Conservation (phyloP, 2,888 invertebrate species). For the Oscheius onirici region DNA sequence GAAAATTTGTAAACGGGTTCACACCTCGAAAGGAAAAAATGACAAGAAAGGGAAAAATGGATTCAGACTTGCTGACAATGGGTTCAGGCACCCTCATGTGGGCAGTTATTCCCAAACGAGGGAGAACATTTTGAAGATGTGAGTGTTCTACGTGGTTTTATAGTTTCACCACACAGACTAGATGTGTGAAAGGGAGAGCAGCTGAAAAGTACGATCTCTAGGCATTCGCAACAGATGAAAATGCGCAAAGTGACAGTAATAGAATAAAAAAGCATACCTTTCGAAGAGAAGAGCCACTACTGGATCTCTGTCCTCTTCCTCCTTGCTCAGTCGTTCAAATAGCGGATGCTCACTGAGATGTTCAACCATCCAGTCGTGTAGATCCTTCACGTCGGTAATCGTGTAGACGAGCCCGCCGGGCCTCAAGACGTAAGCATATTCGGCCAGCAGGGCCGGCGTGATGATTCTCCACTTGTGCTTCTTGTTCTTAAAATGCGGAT, state of each 20-base stretch:
- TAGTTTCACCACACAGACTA: too few species aligned
- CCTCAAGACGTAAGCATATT: constrained; percentile 92
- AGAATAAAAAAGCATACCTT: constrained; percentile 30
- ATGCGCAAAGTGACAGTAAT: too few species aligned
- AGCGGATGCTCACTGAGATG: constrained; percentile 91
- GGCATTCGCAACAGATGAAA: neutral
- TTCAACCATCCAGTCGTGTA: constrained; percentile 94
- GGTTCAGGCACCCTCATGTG: too few species aligned
- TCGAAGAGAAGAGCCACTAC: constrained; percentile 88
- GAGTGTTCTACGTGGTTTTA: too few species aligned
- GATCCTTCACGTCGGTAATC: constrained; percentile 94
- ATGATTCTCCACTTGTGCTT: constrained; percentile 97
- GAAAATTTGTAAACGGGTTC: too few species aligned
- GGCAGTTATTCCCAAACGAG: too few species aligned
- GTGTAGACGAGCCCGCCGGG: constrained; percentile 88
- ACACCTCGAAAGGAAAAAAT: too few species aligned
- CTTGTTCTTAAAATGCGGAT: constrained; percentile 90
- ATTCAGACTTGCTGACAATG: too few species aligned
- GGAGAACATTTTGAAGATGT: too few species aligned
- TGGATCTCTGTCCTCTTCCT: constrained; percentile 75
- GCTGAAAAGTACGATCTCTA: too few species aligned
- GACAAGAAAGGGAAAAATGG: too few species aligned
- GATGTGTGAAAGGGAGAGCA: too few species aligned
- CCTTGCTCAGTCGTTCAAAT: constrained; percentile 75
- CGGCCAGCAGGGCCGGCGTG: constrained; percentile 88